Base-by-base conservation (phyloP, 2,888 invertebrate genomes). In the Trilocha varians region DNA sequence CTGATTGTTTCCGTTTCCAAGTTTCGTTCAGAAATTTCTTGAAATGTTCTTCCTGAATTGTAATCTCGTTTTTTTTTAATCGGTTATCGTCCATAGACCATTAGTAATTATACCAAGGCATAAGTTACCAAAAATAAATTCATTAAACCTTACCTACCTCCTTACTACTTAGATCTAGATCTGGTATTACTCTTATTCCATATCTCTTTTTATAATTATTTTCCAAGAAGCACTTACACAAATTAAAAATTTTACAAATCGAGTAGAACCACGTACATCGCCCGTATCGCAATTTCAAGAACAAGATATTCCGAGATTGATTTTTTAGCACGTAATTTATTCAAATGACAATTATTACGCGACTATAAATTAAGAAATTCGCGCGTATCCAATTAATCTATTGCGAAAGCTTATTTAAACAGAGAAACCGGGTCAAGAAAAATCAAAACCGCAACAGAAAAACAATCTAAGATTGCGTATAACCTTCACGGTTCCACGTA, bases 371-470 rank as follows among this genome's bases (percentile, higher is more conserved):
- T 63, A 66, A 67, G 58, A 70, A 50, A 51, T 52, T 52, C 56
- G 47, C 55, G 40, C 50, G 47, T 46, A 48, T 55, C 64, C 69
- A 78, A 78, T 78, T 76, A 75, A 75, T 75, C 71, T 71, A 65
- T 71, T 69, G 67, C 72, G 66, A 65, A 59, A 64, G 67, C 68
- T 72, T 69, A 70, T 73, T 78, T 77, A 62, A 68, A 70, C 67
- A 56, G 59, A 60, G 66, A 68, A 83, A 78, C 68, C 67, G 64
- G 82, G 80, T 79, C 82, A 79, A 70, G 79, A 79, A 76, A n/a
- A 80, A 78, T 72, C 58, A 65, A 74, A 76, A 74, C 69, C 73
- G 65, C 70, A 67, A 62, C 60, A 59, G 58, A 70, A 71, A 68
- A 69, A 64, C 56, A 51, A 58, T 46, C 18, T 43, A 44, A 40